phyloP scores from a whole-genome alignment of 2,888 invertebrate genomes.

The Merodon equestris region DNA sequence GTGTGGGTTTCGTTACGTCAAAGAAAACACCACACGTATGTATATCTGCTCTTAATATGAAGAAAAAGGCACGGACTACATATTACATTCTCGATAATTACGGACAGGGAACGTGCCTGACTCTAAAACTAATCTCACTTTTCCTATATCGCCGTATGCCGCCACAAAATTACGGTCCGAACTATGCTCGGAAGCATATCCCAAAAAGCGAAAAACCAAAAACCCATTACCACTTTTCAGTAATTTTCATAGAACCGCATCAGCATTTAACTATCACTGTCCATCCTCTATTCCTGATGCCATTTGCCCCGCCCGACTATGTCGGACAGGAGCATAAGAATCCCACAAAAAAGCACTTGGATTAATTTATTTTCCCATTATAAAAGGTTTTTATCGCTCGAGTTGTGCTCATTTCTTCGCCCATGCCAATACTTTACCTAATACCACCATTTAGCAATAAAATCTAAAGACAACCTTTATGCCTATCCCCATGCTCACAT shows the following conservation, averaged over 20 bases:
- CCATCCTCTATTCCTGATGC: slow-evolving; percentile 4
- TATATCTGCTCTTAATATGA: no score
- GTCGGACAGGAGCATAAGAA: no score
- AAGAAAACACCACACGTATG: no score
- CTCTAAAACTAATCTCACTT: not conserved
- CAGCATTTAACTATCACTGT: slow-evolving; percentile 29
- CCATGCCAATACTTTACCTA: slow-evolving; percentile 39
- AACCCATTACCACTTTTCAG: slow-evolving; percentile 34
- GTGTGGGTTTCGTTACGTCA: no score
- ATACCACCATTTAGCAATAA: slow-evolving; percentile 56
- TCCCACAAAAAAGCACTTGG: slow-evolving; percentile 23
- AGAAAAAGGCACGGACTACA: no score
- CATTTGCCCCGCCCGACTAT: no score
- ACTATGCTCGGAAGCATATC: slow-evolving; percentile 4
- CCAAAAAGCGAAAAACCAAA: not conserved
- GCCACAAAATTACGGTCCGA: slow-evolving; percentile 24
- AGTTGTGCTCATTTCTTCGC: not conserved
- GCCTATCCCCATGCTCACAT: slow-evolving; percentile 12
- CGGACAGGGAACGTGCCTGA: slow-evolving; percentile 10
- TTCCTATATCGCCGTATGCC: not conserved
- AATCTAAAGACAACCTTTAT: slow-evolving; percentile 44
- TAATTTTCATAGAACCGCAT: slow-evolving; percentile 21
- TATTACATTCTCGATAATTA: slow-evolving; percentile 10
- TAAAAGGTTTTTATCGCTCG: slow-evolving; percentile 25
- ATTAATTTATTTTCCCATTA: slow-evolving; percentile 37